phyloP scores from a whole-genome alignment of 2,888 invertebrate species.

The Drosophila helvetica region DNA sequence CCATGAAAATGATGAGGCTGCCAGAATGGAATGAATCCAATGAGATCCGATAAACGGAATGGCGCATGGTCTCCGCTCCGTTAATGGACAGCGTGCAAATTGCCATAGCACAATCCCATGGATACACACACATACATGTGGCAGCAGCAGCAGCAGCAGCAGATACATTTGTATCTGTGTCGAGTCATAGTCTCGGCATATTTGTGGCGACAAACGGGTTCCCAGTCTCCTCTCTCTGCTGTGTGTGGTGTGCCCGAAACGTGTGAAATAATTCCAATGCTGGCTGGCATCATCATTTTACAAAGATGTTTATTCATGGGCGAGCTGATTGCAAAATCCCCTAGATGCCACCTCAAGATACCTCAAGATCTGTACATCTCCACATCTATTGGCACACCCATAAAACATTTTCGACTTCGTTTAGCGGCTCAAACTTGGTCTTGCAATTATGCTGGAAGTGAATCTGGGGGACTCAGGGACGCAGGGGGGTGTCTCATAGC shows the following conservation, averaged over 20 bases:
- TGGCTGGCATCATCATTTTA: conserved; percentile 72
- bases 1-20: conserved; percentile 72
- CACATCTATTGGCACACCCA: conserved; percentile 36
- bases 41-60: conserved; percentile 54
- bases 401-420: conserved; percentile 54
- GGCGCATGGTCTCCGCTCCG: conserved; percentile 38
- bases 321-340: conserved; percentile 56
- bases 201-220: conserved; percentile 50
- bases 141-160: background rate
- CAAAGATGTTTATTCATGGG: conserved; percentile 78
- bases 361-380: no score
- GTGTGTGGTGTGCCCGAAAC: conserved; percentile 57
- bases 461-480: background rate
- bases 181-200: conserved; percentile 1
- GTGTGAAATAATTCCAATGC: conserved; percentile 72
- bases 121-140: conserved; percentile 9
- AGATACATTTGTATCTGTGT: background rate
- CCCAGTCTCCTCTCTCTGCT: conserved; percentile 1
- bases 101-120: conserved; percentile 63
- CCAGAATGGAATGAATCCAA: conserved; percentile 51
- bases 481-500: no score
- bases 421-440: conserved; percentile 30
- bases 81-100: conserved; percentile 77
- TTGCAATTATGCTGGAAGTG: conserved; percentile 13
- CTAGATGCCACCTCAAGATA: no score